A percentile compares a stretch with the other conserved stretches of the same genome.
These are phyloP conservation scores for Pollicipes pollicipes DNA, from an alignment of 1,140 invertebrate genomes.

Conservation along the genomic window DNA sequence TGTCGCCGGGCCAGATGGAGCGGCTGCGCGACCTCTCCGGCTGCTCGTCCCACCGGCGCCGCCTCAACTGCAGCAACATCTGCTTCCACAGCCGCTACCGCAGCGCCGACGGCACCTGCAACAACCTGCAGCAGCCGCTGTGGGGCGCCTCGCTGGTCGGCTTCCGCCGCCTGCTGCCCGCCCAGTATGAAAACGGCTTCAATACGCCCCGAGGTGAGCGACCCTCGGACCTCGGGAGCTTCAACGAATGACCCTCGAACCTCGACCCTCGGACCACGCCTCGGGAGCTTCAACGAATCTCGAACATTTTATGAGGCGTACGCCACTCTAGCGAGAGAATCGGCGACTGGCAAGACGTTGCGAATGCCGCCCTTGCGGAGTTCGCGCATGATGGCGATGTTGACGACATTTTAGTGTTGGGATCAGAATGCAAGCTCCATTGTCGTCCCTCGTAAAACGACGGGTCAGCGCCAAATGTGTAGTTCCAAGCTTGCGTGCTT, in stretches of 20 bases:
- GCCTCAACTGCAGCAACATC: conserved; percentile 58
- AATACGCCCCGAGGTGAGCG: conserved; percentile 59
- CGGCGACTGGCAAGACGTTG: too few species aligned
- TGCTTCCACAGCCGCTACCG: conserved; percentile 82
- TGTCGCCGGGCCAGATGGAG: conserved; percentile 53
- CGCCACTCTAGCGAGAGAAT: too few species aligned
- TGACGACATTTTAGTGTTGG: too few species aligned
- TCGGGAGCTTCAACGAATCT: too few species aligned
- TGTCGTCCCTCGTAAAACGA: conserved; percentile 7
- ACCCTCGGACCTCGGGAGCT: too few species aligned
- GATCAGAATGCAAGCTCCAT: too few species aligned
- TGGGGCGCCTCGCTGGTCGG: conserved; percentile 83
- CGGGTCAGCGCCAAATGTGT: conserved; percentile 2
- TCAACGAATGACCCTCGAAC: too few species aligned
- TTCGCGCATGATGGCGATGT: too few species aligned
- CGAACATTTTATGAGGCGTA: too few species aligned
- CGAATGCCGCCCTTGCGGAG: too few species aligned
- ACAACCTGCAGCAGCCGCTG: conserved; percentile 75
- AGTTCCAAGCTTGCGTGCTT: not conserved
- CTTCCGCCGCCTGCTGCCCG: conserved; percentile 60
- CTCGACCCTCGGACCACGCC: too few species aligned
- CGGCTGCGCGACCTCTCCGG: conserved; percentile 20
- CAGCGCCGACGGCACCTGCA: conserved; percentile 82
- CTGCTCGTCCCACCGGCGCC: conserved; percentile 26
- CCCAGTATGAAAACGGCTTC: conserved; percentile 94